phyloP scores from a whole-genome alignment of 2,797 vertebrate genomes.

The Rhinogobio ventralis region DNA sequence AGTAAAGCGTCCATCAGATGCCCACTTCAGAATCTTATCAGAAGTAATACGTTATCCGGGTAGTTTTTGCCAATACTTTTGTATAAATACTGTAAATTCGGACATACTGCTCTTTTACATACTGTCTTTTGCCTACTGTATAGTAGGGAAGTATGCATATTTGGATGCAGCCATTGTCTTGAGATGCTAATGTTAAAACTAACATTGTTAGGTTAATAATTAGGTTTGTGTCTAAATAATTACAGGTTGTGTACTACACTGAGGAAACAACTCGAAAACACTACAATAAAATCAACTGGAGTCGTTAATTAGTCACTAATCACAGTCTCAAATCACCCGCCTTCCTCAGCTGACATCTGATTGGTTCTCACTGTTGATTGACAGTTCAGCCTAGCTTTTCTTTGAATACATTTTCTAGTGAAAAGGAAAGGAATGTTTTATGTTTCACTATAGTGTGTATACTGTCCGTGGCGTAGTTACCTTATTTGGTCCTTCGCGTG shows the following conservation, averaged over 20 bases:
- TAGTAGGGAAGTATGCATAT: not conserved
- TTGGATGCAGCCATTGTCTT: conserved; percentile 54
- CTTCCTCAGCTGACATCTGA: not conserved
- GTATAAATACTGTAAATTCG: not conserved
- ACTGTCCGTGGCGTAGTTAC: not conserved
- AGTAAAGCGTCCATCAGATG: not conserved
- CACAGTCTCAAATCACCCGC: conserved; percentile 55
- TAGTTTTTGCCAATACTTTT: not conserved
- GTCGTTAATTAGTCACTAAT: conserved; percentile 69
- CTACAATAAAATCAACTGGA: conserved; percentile 73
- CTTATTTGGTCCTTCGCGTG: not conserved
- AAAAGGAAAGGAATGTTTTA: conserved; percentile 15
- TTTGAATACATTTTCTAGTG: not conserved
- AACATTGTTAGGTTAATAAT: conserved; percentile 83
- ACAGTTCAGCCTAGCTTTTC: not conserved
- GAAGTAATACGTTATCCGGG: not conserved
- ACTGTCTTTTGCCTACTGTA: not conserved
- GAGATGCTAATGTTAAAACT: conserved; percentile 68
- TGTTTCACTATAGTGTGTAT: not conserved
- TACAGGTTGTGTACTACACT: conserved; percentile 72
- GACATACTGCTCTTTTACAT: no score
- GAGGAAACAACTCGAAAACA: conserved; percentile 71
- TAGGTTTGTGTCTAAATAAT: conserved; percentile 84
- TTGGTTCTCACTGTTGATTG: not conserved
- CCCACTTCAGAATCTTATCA: not conserved